Conservation (phyloP, 2,888 invertebrate genomes). For the Dione juno region DNA sequence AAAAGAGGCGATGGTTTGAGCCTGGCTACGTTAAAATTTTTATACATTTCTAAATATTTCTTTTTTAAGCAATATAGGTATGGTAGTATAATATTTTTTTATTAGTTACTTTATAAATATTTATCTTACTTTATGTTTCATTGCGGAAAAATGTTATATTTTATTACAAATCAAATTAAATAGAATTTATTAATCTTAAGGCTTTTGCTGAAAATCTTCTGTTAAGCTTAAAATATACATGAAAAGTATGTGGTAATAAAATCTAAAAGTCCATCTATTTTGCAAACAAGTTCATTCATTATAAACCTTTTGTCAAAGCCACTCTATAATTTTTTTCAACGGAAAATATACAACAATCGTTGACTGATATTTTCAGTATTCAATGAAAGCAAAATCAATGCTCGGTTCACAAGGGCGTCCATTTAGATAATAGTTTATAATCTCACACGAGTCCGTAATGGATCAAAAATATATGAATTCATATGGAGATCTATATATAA, state of each 20-base stretch:
- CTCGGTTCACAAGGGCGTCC: conserved; percentile 16
- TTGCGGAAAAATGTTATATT: no score
- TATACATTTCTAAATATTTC: no score
- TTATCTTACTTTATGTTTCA: no score
- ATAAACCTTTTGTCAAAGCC: neutral
- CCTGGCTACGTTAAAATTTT: no score
- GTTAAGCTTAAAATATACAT: neutral
- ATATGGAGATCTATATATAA: neutral
- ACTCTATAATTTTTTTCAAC: neutral
- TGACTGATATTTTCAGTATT: neutral
- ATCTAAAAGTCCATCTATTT: neutral
- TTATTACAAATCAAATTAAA: no score
- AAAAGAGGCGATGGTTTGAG: no score
- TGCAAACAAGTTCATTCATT: neutral
- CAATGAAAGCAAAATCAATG: conserved; percentile 12
- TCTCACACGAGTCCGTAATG: conserved; percentile 6
- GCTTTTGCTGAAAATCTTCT: neutral
- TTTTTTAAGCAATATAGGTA: no score
- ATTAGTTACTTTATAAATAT: no score
- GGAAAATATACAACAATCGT: neutral
- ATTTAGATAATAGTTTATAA: conserved; percentile 24
- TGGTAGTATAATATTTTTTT: neutral
- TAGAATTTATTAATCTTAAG: neutral
- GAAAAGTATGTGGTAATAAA: neutral
- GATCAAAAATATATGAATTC: conserved; percentile 8